Evolutionary conservation across 2,113 vertebrate species (phyloP).

Genomic region (Tympanuchus pallidicinctus): DNA sequence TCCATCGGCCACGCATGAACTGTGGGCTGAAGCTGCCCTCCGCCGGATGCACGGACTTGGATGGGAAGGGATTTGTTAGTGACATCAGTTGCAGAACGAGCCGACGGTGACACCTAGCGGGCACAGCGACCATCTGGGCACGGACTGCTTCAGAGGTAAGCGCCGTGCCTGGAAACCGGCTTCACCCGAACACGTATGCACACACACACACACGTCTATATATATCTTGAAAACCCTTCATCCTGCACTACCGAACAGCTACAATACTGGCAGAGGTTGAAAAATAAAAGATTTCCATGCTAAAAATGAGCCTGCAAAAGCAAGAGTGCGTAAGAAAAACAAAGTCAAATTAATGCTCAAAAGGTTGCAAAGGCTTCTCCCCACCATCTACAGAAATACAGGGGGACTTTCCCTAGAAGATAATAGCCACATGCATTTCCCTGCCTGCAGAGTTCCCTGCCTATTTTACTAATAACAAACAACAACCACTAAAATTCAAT

Average conservation of each 20-base stretch:
- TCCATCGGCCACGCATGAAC: accelerated
- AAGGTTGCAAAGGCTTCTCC: background rate
- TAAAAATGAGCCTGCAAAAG: background rate
- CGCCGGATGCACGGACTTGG: background rate
- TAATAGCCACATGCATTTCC: background rate
- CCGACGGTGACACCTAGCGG: background rate
- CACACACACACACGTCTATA: no score
- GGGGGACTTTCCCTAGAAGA: background rate
- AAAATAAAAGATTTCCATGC: background rate
- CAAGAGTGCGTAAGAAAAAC: background rate
- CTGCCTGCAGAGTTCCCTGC: background rate
- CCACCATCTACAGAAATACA: background rate
- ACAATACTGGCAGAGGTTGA: background rate
- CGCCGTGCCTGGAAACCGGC: background rate
- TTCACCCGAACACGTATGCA: background rate
- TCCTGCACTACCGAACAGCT: accelerated
- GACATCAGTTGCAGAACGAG: background rate
- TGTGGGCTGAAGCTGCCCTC: background rate
- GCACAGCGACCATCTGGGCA: background rate
- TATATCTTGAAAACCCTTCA: no score
- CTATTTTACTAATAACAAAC: background rate
- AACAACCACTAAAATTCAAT: background rate
- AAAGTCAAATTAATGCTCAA: background rate
- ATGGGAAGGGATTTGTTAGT: background rate
- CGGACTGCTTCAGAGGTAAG: background rate